phyloP scores from a whole-genome alignment of 2,113 vertebrate species.

The Mobula birostris region DNA sequence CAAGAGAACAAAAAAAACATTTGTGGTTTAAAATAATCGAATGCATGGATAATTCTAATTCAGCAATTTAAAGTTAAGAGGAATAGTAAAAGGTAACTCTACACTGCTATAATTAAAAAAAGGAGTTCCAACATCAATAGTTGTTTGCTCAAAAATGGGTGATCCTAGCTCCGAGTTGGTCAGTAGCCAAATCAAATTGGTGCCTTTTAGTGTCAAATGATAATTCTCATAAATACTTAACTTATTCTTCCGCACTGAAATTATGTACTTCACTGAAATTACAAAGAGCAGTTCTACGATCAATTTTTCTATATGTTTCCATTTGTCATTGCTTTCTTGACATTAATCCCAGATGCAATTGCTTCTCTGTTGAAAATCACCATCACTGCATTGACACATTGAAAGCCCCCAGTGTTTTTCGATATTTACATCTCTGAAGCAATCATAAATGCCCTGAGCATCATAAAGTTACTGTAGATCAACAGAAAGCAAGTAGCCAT shows the following conservation, averaged over 20 bases:
- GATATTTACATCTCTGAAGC: not conserved
- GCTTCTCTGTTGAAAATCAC: not conserved
- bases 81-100: too few species aligned
- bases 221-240: not conserved
- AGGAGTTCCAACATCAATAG: not conserved
- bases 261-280: not conserved
- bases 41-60: constrained; percentile 16
- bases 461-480: not conserved
- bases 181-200: not conserved
- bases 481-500: not conserved
- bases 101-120: not conserved
- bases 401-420: not conserved
- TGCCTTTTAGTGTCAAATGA: not conserved
- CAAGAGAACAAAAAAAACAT: not conserved
- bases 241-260: not conserved
- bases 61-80: not conserved
- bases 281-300: not conserved
- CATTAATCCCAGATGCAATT: not conserved
- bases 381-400: not conserved
- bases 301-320: not conserved
- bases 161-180: not conserved
- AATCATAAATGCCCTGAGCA: not conserved
- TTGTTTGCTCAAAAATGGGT: not conserved
- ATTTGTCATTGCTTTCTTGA: not conserved
- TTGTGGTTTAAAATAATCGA: not conserved